Percentiles rank a stretch among this genome's conserved stretches.
These are phyloP conservation scores for Drosophila leonis DNA, from an alignment of 2,888 invertebrate species.

Conservation along the genomic window DNA sequence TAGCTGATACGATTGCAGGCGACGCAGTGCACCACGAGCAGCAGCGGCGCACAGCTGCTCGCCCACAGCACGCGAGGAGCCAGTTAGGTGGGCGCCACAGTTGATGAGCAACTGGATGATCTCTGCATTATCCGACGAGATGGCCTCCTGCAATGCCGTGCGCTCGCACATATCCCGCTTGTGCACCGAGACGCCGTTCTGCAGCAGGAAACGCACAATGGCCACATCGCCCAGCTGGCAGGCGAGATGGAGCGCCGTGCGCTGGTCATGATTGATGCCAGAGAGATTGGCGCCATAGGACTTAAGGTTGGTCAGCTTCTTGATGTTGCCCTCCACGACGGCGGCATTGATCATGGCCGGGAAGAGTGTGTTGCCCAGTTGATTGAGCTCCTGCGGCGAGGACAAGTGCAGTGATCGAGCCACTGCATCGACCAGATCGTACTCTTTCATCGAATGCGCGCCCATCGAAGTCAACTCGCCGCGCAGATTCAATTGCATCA, in stretches of 20 bases:
- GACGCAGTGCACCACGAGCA: slow-evolving; percentile 87
- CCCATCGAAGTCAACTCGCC: slow-evolving; percentile 90
- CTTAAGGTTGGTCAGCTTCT: slow-evolving; percentile 85
- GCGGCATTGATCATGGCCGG: slow-evolving; percentile 90
- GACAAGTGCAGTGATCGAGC: slow-evolving; percentile 87
- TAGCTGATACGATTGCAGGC: slow-evolving; percentile 88
- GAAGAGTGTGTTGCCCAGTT: slow-evolving; percentile 88
- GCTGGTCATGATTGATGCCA: slow-evolving; percentile 90
- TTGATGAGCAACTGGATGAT: slow-evolving; percentile 89
- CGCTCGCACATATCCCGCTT: slow-evolving; percentile 90
- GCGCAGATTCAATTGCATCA: slow-evolving; percentile 91
- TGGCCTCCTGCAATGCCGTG: slow-evolving; percentile 90
- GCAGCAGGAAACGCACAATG: slow-evolving; percentile 90
- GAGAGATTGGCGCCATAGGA: slow-evolving; percentile 91
- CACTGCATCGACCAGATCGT: slow-evolving; percentile 88
- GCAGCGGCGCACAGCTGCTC: slow-evolving; percentile 90
- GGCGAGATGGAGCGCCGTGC: slow-evolving; percentile 93
- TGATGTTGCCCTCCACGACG: slow-evolving; percentile 86
- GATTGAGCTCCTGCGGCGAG: slow-evolving; percentile 87
- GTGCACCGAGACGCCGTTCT: slow-evolving; percentile 93
- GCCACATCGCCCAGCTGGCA: slow-evolving; percentile 89
- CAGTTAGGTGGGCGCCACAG: slow-evolving; percentile 91
- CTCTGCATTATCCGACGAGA: slow-evolving; percentile 88
- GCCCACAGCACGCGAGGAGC: slow-evolving; percentile 87
- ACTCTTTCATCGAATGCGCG: slow-evolving; percentile 84